Evolutionary conservation across 2,888 invertebrate genomes (phyloP), one percentile per base, ranked within the genome.

Genomic region (Drosophila stalkeri): DNA sequence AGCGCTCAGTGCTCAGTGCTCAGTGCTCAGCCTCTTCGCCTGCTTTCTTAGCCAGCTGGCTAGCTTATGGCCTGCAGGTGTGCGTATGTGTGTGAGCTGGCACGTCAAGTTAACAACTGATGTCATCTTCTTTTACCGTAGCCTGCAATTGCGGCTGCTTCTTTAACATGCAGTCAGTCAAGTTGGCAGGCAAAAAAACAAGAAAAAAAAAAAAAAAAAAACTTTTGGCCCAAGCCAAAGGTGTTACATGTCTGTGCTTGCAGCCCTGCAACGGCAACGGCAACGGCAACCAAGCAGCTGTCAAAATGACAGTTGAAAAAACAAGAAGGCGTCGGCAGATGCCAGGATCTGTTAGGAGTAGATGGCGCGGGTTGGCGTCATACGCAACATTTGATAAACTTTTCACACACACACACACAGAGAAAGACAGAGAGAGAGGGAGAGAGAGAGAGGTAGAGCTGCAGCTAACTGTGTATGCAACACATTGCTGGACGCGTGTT

Each of bases 221-320:
- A 55, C 67, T 62, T 73, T 79, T 69, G 41, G 81, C 56, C 64
- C 70, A 55, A 74, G 78, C 70, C 46, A 71, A 80, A 73, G 67
- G 73, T 73, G 81, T 63, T 77, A 77, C 78, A 77, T 74, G 81
- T 70, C 81, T 79, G 77, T 54, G 64, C 77, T 56, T 57, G 81
- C 79, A 54, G 62, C 79, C 68, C 64, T 67, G 49, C 59, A 64
- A 23, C 60, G 51, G 44, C 35, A 64, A 49, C 47, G 54, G 62
- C 52, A 75, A 72, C 77, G 74, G 70, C 33, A 46, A 23, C 63
- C 43, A 33, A 78, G 75, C 87, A 90, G 84, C 89, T 88, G 87
- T 90, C 87, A 88, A 89, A 90, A 88, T 90, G 90, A 89, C 87
- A 90, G 87, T 80, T 89, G 74, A 70, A 76, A 82, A 83, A 89